phyloP scores from a whole-genome alignment of 2,888 invertebrate genomes.

The Vesta saturnalis region DNA sequence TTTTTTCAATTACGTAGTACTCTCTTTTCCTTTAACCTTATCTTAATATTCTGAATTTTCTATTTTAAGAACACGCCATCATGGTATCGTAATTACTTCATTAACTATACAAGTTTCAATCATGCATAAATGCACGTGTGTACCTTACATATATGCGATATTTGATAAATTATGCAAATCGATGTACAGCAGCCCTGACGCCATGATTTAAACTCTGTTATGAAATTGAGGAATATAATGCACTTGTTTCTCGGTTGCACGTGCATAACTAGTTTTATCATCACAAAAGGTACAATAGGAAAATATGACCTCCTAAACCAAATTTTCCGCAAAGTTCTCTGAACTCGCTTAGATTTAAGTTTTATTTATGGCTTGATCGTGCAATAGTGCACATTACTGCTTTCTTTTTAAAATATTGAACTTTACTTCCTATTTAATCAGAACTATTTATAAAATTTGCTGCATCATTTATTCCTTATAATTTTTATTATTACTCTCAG shows the following conservation, averaged over 20 bases:
- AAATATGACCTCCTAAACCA: constrained; percentile 35
- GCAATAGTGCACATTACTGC: constrained; percentile 23
- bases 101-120: no score
- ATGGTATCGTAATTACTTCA: no score
- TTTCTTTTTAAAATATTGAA: constrained; percentile 25
- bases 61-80: no score
- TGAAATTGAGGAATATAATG: constrained; percentile 1
- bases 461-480: no score
- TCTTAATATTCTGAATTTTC: neutral
- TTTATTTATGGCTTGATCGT: constrained; percentile 36
- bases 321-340: constrained; percentile 32
- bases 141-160: no score
- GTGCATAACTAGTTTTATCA: constrained; percentile 16
- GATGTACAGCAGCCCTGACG: neutral
- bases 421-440: constrained; percentile 15
- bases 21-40: neutral
- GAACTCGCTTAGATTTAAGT: constrained; percentile 35
- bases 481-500: no score
- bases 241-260: constrained; percentile 6
- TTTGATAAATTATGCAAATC: neutral
- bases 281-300: constrained; percentile 25
- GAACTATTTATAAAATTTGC: neutral
- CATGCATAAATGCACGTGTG: no score
- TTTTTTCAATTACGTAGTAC: neutral
- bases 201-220: constrained; percentile 1